Evolutionary conservation across 1,140 invertebrate genomes (phyloP).

Genomic region (Drosophila melanica): DNA sequence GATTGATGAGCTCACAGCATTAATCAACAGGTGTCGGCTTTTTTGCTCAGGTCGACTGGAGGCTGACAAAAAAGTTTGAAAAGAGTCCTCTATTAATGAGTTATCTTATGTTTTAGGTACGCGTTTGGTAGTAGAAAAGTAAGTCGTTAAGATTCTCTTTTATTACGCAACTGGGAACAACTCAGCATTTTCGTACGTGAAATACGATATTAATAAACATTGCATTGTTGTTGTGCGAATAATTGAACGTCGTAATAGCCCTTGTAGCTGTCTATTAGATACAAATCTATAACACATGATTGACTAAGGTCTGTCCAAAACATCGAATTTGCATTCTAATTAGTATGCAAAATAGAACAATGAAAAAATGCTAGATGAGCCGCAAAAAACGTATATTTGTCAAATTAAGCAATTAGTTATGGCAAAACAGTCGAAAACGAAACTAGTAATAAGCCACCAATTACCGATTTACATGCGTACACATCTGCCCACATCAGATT

Average conservation of each 20-base stretch:
- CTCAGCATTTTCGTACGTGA: background rate
- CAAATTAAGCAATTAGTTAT: conserved; percentile 47
- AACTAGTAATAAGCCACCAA: conserved; percentile 18
- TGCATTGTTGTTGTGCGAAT: conserved; percentile 31
- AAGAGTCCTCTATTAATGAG: conserved; percentile 1
- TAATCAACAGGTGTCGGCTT: conserved; percentile 41
- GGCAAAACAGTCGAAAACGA: conserved; percentile 55
- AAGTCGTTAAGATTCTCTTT: background rate
- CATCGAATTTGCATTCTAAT: conserved; percentile 48
- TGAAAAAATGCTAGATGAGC: conserved; percentile 20
- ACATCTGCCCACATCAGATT: background rate
- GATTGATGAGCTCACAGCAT: conserved; percentile 26
- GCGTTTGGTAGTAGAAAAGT: background rate
- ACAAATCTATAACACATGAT: conserved; percentile 37
- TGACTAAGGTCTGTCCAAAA: conserved; percentile 22
- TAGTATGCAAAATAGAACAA: conserved; percentile 34
- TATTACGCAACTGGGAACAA: background rate
- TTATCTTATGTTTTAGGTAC: conserved; percentile 11
- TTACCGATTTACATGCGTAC: conserved; percentile 2
- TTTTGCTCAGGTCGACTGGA: conserved; percentile 11
- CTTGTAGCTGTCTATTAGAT: conserved; percentile 13
- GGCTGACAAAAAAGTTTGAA: background rate
- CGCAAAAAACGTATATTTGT: conserved; percentile 28
- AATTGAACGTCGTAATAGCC: conserved; percentile 15
- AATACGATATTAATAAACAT: conserved; percentile 22